These are phyloP conservation scores for Spea bombifrons DNA, from an alignment of 2,113 vertebrate species.

Conservation along the genomic window DNA sequence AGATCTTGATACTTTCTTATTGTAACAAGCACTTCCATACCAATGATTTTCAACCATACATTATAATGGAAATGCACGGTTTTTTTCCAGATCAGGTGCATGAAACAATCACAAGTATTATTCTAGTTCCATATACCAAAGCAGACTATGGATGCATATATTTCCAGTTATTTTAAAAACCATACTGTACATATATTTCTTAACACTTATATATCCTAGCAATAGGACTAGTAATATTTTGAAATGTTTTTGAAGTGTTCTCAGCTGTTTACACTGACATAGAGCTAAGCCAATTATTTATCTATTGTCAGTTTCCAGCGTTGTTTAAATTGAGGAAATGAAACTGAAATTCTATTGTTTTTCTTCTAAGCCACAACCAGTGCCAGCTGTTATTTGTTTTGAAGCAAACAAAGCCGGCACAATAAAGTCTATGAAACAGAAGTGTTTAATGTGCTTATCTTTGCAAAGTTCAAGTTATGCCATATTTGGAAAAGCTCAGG, in stretches of 20 bases:
- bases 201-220: too few species aligned
- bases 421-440: constrained; percentile 25
- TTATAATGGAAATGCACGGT: too few species aligned
- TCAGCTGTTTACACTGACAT: neutral
- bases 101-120: too few species aligned
- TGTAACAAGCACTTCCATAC: too few species aligned
- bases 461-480: constrained; percentile 29
- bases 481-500: constrained; percentile 31
- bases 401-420: constrained; percentile 30
- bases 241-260: neutral
- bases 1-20: too few species aligned
- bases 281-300: neutral
- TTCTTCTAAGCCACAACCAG: constrained; percentile 7
- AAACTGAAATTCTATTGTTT: constrained; percentile 23
- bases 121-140: too few species aligned
- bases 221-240: too few species aligned
- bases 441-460: constrained; percentile 39
- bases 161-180: too few species aligned
- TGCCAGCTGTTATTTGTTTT: constrained; percentile 43
- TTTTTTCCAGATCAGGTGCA: too few species aligned
- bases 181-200: too few species aligned
- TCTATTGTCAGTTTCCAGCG: neutral
- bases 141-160: too few species aligned
- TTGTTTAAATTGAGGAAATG: constrained; percentile 5
- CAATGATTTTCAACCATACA: too few species aligned